phyloP scores from a whole-genome alignment of 2,113 vertebrate species.

The Oncorhynchus masou region DNA sequence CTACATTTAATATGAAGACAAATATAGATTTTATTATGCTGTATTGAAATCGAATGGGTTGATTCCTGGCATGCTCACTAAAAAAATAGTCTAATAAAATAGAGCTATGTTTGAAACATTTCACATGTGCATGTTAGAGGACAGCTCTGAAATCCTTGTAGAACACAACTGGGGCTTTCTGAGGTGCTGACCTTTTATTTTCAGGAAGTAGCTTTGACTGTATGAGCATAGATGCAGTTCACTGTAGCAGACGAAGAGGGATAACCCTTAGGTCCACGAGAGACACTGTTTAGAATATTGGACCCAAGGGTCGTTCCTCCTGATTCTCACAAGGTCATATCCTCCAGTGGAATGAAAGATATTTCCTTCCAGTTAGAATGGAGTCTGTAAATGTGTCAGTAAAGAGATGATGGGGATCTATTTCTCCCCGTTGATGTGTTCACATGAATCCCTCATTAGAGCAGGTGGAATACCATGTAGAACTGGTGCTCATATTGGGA shows the following conservation, averaged over 20 bases:
- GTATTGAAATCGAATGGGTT: too few relatives aligned
- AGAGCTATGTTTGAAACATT: too few relatives aligned
- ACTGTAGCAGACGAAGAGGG: background rate
- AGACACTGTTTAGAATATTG: background rate
- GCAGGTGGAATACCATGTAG: too few relatives aligned
- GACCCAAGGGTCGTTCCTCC: background rate
- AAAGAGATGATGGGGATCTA: background rate
- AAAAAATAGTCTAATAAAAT: too few relatives aligned
- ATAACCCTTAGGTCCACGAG: background rate
- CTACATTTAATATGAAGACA: too few relatives aligned
- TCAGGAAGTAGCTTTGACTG: background rate
- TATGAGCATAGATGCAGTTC: background rate
- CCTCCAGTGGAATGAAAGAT: slow-evolving; percentile 65
- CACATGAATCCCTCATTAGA: background rate
- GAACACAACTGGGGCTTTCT: background rate
- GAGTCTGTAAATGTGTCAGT: background rate
- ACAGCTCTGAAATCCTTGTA: too few relatives aligned
- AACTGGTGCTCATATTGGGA: too few relatives aligned
- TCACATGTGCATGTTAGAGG: too few relatives aligned
- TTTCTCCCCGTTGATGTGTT: background rate
- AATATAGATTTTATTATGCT: too few relatives aligned
- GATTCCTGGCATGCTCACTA: too few relatives aligned
- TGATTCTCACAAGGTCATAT: slow-evolving; percentile 63
- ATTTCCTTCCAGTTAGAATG: slow-evolving; percentile 52
- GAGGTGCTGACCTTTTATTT: background rate